Evolutionary conservation across 2,797 vertebrate genomes (phyloP).

Genomic region (Taeniopygia guttata): DNA sequence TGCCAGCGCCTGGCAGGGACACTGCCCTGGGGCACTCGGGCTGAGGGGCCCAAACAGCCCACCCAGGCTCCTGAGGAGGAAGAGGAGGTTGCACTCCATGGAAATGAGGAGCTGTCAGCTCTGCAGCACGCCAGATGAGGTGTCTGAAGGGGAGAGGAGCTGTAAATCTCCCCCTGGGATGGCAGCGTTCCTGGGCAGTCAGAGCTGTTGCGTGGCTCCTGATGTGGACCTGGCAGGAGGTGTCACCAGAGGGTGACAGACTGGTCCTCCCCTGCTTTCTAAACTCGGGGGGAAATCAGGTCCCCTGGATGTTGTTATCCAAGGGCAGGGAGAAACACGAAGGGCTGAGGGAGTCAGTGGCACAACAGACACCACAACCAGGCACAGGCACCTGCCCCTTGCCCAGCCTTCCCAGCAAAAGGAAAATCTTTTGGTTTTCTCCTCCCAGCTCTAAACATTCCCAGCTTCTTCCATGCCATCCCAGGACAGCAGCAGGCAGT

Average conservation of each 20-base stretch:
- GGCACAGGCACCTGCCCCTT: neutral
- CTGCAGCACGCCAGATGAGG: neutral
- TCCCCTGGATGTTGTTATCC: neutral
- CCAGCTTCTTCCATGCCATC: neutral
- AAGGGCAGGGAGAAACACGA: neutral
- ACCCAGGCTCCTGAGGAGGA: neutral
- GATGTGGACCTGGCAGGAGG: neutral
- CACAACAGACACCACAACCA: fast-evolving
- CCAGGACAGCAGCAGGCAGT: neutral
- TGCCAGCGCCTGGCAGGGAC: neutral
- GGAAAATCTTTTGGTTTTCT: neutral
- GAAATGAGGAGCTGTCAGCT: neutral
- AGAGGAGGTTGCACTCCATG: neutral
- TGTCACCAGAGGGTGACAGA: neutral
- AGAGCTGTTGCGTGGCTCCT: neutral
- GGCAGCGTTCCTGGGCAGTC: neutral
- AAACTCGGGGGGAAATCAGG: neutral
- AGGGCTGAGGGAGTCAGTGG: neutral
- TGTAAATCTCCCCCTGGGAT: neutral
- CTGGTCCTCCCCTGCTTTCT: neutral
- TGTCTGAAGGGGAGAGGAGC: neutral
- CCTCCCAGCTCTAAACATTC: neutral
- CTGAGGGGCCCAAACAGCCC: neutral
- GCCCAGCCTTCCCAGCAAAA: neutral
- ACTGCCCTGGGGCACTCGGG: neutral